Evolutionary conservation across 2,888 invertebrate species (phyloP).

Genomic region (Stenotaenia linearis): DNA sequence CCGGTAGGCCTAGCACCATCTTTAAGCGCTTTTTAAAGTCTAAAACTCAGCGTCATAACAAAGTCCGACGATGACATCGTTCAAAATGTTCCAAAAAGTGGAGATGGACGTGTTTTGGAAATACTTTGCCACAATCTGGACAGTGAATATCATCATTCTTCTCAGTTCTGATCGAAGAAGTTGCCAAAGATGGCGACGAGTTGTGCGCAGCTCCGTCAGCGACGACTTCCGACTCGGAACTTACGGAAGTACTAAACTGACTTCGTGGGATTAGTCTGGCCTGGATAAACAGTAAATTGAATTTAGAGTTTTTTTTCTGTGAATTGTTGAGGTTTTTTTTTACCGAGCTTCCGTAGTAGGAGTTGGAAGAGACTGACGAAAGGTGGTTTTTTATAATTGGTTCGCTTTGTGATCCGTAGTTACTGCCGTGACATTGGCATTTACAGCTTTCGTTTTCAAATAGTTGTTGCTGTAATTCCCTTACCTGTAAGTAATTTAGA

Average conservation of each 20-base stretch:
- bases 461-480: neutral
- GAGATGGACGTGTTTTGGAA: slow-evolving; percentile 42
- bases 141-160: slow-evolving; percentile 42
- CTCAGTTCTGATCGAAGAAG: neutral
- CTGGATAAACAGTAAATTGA: too few species aligned
- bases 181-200: neutral
- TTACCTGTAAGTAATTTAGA: neutral
- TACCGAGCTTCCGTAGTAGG: neutral
- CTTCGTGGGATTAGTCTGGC: neutral
- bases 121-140: slow-evolving; percentile 42
- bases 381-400: neutral
- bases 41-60: too few species aligned
- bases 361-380: neutral
- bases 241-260: too few species aligned
- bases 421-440: slow-evolving; percentile 12
- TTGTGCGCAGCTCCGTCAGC: neutral
- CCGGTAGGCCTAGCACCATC: too few species aligned
- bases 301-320: too few species aligned
- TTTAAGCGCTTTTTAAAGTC: too few species aligned
- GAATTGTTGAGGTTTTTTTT: too few species aligned
- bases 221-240: neutral
- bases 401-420: slow-evolving; percentile 39
- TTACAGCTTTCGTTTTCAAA: slow-evolving; percentile 39
- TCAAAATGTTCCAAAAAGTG: slow-evolving; percentile 44
- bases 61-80: slow-evolving; percentile 37